These are phyloP conservation scores for Resseliella maxima DNA, from an alignment of 2,888 invertebrate genomes.

Conservation along the genomic window DNA sequence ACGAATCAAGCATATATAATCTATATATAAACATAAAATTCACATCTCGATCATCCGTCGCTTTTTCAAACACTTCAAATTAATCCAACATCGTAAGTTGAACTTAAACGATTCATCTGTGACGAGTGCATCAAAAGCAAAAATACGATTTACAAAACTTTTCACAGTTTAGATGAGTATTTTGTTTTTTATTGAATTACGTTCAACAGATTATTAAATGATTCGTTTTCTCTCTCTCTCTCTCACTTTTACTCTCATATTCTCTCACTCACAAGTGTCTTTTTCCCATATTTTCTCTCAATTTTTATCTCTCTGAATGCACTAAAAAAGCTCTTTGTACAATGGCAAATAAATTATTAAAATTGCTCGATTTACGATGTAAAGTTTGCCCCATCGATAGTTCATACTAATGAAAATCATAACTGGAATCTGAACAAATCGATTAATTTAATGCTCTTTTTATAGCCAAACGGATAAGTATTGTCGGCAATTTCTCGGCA, in stretches of 20 bases:
- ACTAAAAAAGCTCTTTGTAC: not conserved
- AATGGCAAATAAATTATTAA: not conserved
- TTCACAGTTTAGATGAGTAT: not conserved
- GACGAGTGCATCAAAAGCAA: not conserved
- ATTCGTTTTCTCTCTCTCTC: not conserved
- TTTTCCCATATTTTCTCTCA: not conserved
- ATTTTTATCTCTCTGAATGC: not conserved
- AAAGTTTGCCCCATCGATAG: slow-evolving; percentile 13
- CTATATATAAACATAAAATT: slow-evolving; percentile 25
- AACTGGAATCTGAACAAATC: slow-evolving; percentile 31
- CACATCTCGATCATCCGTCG: slow-evolving; percentile 18
- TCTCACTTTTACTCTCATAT: not conserved
- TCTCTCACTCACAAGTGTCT: too few relatives aligned
- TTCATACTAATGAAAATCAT: not conserved
- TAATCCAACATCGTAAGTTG: not conserved
- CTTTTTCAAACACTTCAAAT: not conserved
- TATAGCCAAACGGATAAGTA: not conserved
- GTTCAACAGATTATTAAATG: slow-evolving; percentile 4
- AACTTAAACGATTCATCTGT: not conserved
- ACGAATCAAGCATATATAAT: slow-evolving; percentile 8
- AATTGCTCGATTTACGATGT: not conserved
- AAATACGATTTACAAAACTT: not conserved
- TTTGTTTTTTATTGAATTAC: slow-evolving; percentile 16
- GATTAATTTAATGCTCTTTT: slow-evolving; percentile 24
- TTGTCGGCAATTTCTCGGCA: not conserved